Evolutionary conservation across 2,797 vertebrate genomes (phyloP), one percentile per base, ranked within the genome.

Genomic region (Craterocephalus amniculus): DNA sequence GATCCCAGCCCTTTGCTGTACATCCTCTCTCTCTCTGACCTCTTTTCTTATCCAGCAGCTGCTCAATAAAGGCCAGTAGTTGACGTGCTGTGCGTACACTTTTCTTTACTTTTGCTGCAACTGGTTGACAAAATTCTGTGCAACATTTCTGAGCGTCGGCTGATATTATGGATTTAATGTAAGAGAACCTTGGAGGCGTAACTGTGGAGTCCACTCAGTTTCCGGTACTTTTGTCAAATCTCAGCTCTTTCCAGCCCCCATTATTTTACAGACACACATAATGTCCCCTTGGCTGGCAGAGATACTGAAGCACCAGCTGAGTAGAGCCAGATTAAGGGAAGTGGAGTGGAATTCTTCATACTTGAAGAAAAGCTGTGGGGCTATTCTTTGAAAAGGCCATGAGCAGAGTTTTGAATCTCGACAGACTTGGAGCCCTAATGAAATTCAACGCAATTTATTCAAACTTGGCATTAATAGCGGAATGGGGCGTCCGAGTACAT

Each of bases 261-360:
- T 84, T 84, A 86, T 82, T 85, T 86, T 77, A 83, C 81, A 84
- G 81, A 74, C 65, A 36, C 76, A 45, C 75, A 72, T 78, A 86
- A 74, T 78, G 66, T 84, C 72, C 72, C 62, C 34, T 71, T 60
- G 67, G 80, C 74, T 29, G 78, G 75, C 26, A 56, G 32, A 83
- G 78, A 87, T 83, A 78, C 79, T 48, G 70, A 72, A 77, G 78
- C 55, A 72, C 55, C 62, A 80, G 75, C 58, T 29, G 62, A 87
- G 63, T 70, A 58, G n/a, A 81, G 79, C 72, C 67, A 76, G 80
- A 87, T 87, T 81, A 83, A 86, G 88, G 76, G 61, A 72, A 84
- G 58, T 68, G 24, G 26, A 77, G 58, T 81, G 56, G 73, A 79
- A 74, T 79, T 86, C 65, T 63, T 83, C 67, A 79, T 63, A 76